phyloP scores from a whole-genome alignment of 2,888 invertebrate genomes.

The Idaea aversata region DNA sequence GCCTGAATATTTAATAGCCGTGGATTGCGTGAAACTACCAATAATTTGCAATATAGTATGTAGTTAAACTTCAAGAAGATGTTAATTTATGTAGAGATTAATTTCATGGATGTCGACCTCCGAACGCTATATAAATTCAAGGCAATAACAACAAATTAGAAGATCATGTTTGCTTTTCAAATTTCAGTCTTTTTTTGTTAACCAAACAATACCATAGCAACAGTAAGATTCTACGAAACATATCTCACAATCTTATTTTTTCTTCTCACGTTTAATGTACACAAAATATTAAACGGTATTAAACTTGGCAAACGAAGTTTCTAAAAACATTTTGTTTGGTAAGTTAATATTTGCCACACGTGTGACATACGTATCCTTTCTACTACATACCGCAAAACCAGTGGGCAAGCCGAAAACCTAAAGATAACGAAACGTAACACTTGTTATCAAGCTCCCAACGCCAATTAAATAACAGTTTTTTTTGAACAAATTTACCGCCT shows the following conservation, averaged over 20 bases:
- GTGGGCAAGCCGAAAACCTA: background rate
- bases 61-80: background rate
- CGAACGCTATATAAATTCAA: conserved; percentile 3
- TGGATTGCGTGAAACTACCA: background rate
- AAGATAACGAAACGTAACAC: background rate
- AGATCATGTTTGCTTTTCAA: conserved; percentile 25
- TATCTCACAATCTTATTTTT: conserved; percentile 19
- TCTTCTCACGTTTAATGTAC: conserved; percentile 16
- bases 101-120: conserved; percentile 1
- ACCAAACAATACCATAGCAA: conserved; percentile 33
- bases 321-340: background rate
- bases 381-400: background rate
- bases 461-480: background rate
- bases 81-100: background rate
- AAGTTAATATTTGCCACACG: background rate
- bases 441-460: background rate
- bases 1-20: background rate
- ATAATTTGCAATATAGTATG: background rate
- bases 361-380: background rate
- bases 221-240: conserved; percentile 20
- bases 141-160: conserved; percentile 25
- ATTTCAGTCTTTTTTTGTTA: conserved; percentile 23
- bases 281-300: conserved; percentile 9
- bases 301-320: background rate
- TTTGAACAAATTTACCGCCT: conserved; percentile 5